Evolutionary conservation across 1,140 invertebrate species (phyloP), one percentile per base, ranked within the genome.

Genomic region (Drosophila lowei): DNA sequence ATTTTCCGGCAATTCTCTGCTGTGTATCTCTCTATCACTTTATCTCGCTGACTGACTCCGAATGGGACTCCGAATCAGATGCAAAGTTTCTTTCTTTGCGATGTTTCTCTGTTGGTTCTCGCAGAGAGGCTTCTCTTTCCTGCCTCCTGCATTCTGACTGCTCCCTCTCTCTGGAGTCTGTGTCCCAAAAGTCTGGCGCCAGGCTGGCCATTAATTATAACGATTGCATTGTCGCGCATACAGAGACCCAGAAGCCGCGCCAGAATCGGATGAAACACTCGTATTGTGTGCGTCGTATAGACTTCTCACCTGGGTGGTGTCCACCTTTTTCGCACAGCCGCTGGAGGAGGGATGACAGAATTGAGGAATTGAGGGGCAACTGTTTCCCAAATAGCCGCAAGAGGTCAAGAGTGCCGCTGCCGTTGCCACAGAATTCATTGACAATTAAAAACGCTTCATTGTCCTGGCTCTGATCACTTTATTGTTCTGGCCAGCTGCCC

Each of bases 191-290:
- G 54, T 60, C 71, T 86, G 83, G 83, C 83, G 83, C 78, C 83
- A 86, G 68, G 60, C 34, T 78, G 84, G 78, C 78, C 83, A 86
- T 86, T 86, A 86, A 86, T 86, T 86, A 86, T 86, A 70, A 72
- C 66, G 41, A 71, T 74, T 56, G 63, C 77, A 85, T 86, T 86
- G 78, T 83, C 59, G 70, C 9, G 9, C 30, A 34, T 54, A 77
- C 59, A 44, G 64, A n/a, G 43, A 59, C 30, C 53, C 48, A 46
- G 63, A 63, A 63, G 49, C 58, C 48, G 58, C 49, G 43, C 49
- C 30, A n/a, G 16, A 50, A 41, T 28, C 30, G 25, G 11, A 43
- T 53, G 77, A 38, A 44, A 72, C 52, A 55, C 48, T 34, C 75
- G 52, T 53, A 81, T 83, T 77, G 62, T 78, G 16, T 76, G 61